Evolutionary conservation across 2,797 vertebrate species (phyloP), one percentile per base, ranked within the genome.

Genomic region (Synaphobranchus kaupii): DNA sequence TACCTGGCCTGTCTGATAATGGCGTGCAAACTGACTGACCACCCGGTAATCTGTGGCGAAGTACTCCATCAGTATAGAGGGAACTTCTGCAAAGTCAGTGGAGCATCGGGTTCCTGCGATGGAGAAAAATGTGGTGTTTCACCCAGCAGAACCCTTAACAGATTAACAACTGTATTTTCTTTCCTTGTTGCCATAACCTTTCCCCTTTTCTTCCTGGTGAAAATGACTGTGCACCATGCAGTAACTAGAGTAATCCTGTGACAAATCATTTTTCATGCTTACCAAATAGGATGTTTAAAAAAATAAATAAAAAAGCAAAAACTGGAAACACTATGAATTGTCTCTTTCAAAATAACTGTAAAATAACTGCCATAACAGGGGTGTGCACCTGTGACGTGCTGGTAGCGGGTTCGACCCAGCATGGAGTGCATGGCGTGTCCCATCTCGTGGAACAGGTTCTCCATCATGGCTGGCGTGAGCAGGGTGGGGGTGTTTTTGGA

Each of bases 381-480:
- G 22, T 66, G 25, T 4, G 13, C 92, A 99, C 99, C 99, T 28
- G 98, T 99, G 85, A 99, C 97, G 0, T 99, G 99, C 76, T 99
- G 99, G 93, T 99, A 99, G 58, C 96, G 96, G 71, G 98, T 99
- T 88, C 99, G 96, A 68, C 98, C 99, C 86, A 99, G 94, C 98
- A 99, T 99, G 0, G 99, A 99, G 93, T 99, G 99, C 98, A 99
- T 98, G 89, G 98, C 99, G 44, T 99, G 98, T 0, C 99, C 99
- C 98, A 99, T 99, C 93, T 99, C 99, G 34, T 99, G 99, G 93
- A 99, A 99, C 48, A 99, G 98, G 92, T 99, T 99, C 91, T 99
- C 98, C 98, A 99, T 98, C 98, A 99, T 99, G 28, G 97, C 97
- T 0, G 99, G 98, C 8, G 97, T 98, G 25, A 99, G 94, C 15